phyloP scores from a whole-genome alignment of 2,113 vertebrate species.

The Cynoglossus semilaevis region DNA sequence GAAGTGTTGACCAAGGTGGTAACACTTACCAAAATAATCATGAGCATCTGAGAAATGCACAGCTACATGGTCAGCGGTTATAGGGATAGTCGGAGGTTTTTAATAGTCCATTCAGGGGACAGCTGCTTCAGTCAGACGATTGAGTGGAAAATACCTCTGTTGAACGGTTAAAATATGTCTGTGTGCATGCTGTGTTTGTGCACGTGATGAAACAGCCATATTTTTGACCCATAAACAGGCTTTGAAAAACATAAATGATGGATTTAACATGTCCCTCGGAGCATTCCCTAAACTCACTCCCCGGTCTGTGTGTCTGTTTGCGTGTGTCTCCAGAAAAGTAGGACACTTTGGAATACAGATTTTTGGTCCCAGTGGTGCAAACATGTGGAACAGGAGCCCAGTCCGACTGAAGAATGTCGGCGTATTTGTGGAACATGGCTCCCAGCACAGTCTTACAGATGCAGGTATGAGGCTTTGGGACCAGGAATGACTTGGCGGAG shows the following conservation, averaged over 20 bases:
- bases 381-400: constrained; percentile 10
- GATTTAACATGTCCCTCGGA: constrained; percentile 37
- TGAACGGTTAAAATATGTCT: constrained; percentile 7
- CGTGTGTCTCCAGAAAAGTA: not conserved
- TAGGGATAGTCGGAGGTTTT: constrained; percentile 17
- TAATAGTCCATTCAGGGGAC: constrained; percentile 46
- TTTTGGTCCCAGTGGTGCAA: constrained; percentile 17
- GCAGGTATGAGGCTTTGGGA: constrained; percentile 24
- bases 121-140: constrained; percentile 19
- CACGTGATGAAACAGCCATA: constrained; percentile 5
- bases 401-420: constrained; percentile 37
- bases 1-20: not conserved
- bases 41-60: constrained; percentile 21
- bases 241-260: constrained; percentile 40
- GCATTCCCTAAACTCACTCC: constrained; percentile 19
- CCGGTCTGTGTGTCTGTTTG: not conserved
- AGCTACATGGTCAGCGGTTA: constrained; percentile 5
- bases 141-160: constrained; percentile 57
- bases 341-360: not conserved
- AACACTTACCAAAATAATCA: constrained; percentile 28
- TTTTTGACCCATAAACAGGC: constrained; percentile 3
- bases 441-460: constrained; percentile 41
- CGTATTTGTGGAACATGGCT: constrained; percentile 35
- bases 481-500: constrained; percentile 7
- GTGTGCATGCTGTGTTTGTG: constrained; percentile 18